Conservation (phyloP, 2,797 vertebrate genomes). For the Myoxocephalus aenaeus region DNA sequence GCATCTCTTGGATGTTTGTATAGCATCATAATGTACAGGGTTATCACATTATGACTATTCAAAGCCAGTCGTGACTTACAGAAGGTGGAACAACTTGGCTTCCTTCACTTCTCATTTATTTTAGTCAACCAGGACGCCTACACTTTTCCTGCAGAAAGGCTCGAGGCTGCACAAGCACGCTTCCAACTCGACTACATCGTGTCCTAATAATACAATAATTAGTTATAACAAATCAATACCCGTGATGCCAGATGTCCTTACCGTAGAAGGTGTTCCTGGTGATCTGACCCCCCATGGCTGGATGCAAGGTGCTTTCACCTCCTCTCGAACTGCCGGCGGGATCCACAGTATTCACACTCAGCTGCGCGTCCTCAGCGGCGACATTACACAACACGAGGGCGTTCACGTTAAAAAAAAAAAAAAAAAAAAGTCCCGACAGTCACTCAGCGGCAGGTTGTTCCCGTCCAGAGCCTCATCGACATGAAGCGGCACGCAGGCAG, state of each 20-base stretch:
- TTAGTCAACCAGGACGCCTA: slow-evolving; percentile 56
- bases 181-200: not conserved
- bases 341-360: slow-evolving; percentile 46
- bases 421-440: not conserved
- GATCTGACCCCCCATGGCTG: slow-evolving; percentile 92
- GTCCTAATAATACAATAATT: not conserved
- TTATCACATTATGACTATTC: not conserved
- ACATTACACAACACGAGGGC: slow-evolving; percentile 49
- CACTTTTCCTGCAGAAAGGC: slow-evolving; percentile 39
- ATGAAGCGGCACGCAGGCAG: slow-evolving; percentile 30
- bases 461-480: slow-evolving; percentile 41
- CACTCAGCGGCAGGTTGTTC: slow-evolving; percentile 32
- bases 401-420: not conserved
- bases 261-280: slow-evolving; percentile 89
- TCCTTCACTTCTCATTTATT: slow-evolving; percentile 54
- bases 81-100: slow-evolving; percentile 55
- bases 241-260: slow-evolving; percentile 75
- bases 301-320: slow-evolving; percentile 80
- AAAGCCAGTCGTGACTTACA: slow-evolving; percentile 62
- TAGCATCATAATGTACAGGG: not conserved
- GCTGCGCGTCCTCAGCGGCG: slow-evolving; percentile 58
- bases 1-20: not conserved
- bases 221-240: not conserved
- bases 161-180: slow-evolving; percentile 38
- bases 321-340: slow-evolving; percentile 48